phyloP scores from a whole-genome alignment of 1,140 invertebrate species.

The Lutraria rhynchaena region DNA sequence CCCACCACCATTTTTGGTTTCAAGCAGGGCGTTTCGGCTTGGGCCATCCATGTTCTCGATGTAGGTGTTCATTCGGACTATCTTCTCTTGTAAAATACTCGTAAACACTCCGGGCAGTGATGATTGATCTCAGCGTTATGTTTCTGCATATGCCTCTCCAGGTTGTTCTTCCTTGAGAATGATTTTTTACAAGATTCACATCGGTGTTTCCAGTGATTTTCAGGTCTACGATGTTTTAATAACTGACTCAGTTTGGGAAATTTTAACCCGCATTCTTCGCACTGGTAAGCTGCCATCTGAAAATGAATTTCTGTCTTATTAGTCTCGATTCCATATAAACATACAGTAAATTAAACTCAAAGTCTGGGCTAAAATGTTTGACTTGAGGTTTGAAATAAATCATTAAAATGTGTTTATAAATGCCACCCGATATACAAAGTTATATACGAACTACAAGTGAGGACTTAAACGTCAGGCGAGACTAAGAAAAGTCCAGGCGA shows the following conservation, averaged over 20 bases:
- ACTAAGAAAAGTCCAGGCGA: too few species aligned
- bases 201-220: slow-evolving; percentile 25
- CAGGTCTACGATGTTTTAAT: slow-evolving; percentile 9
- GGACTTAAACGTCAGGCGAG: too few species aligned
- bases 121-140: slow-evolving; percentile 13
- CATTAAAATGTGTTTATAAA: too few species aligned
- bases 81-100: slow-evolving; percentile 10
- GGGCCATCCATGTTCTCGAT: too few species aligned
- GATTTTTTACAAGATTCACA: too few species aligned
- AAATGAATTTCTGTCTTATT: not conserved
- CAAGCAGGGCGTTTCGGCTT: not conserved
- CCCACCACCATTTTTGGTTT: not conserved
- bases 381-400: too few species aligned
- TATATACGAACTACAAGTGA: not conserved
- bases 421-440: too few species aligned
- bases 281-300: not conserved
- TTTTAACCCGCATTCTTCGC: too few species aligned
- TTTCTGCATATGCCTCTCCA: slow-evolving; percentile 21
- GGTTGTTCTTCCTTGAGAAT: slow-evolving; percentile 4
- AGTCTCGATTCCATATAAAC: too few species aligned
- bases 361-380: too few species aligned
- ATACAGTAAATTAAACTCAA: too few species aligned
- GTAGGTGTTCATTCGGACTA: slow-evolving; percentile 2
- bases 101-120: slow-evolving; percentile 24
- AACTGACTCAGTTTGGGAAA: slow-evolving; percentile 28